Conservation (phyloP, 2,888 invertebrate species). For the Rhagonycha fulva region DNA sequence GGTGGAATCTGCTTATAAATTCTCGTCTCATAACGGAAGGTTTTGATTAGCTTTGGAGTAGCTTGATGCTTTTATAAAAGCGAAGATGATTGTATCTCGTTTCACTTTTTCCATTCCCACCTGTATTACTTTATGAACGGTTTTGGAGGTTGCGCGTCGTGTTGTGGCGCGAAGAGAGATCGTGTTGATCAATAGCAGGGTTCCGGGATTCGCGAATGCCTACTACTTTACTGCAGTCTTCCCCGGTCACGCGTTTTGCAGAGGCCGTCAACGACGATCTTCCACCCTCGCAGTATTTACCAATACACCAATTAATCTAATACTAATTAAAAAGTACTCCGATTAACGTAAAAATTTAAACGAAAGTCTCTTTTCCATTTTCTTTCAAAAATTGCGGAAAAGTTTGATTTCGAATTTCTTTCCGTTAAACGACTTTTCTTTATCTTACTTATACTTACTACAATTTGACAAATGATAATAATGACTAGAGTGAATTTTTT, state of each 20-base stretch:
- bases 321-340: conserved; percentile 4
- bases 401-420: neutral
- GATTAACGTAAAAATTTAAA: neutral
- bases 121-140: conserved; percentile 30
- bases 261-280: conserved; percentile 35
- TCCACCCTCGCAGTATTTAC: conserved; percentile 28
- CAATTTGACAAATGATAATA: neutral
- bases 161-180: conserved; percentile 33
- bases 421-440: neutral
- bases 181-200: conserved; percentile 33
- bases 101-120: conserved; percentile 15
- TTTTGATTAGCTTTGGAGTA: neutral
- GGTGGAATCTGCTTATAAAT: neutral
- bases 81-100: neutral
- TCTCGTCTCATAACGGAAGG: neutral
- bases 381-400: neutral
- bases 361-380: neutral
- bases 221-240: conserved; percentile 42
- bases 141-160: conserved; percentile 32
- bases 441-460: neutral
- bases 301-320: conserved; percentile 23
- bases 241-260: conserved; percentile 41
- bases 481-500: conserved; percentile 4
- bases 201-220: conserved; percentile 35
- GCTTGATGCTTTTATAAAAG: neutral